These are phyloP conservation scores for Chascanopsetta lugubris DNA, from an alignment of 2,113 vertebrate genomes.

Conservation along the genomic window DNA sequence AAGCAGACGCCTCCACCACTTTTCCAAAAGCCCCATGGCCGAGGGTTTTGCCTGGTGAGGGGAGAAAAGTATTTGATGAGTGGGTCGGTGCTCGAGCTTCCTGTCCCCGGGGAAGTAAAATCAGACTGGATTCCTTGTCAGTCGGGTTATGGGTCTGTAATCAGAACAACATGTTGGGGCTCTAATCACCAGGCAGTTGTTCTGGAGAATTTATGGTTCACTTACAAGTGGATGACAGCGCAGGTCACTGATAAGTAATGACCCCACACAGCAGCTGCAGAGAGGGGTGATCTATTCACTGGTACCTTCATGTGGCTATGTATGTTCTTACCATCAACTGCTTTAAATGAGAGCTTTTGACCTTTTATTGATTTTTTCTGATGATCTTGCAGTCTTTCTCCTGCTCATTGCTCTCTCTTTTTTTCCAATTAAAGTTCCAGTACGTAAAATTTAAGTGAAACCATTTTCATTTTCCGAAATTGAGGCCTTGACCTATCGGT, in stretches of 20 bases:
- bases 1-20: slow-evolving; percentile 94
- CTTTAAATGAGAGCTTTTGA: slow-evolving; percentile 9
- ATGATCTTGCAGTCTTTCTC: not conserved
- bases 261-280: slow-evolving; percentile 42
- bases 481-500: too few species aligned
- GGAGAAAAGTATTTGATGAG: slow-evolving; percentile 21
- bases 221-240: slow-evolving; percentile 58
- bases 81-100: slow-evolving; percentile 35
- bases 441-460: too few species aligned
- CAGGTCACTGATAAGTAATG: slow-evolving; percentile 62
- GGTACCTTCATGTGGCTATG: slow-evolving; percentile 7
- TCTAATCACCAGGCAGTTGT: slow-evolving; percentile 45
- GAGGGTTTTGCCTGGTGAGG: slow-evolving; percentile 89
- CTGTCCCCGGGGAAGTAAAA: slow-evolving; percentile 49
- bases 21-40: slow-evolving; percentile 96
- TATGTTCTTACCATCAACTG: slow-evolving; percentile 1
- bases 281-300: slow-evolving; percentile 29
- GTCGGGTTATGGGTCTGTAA: slow-evolving; percentile 61
- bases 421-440: too few species aligned
- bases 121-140: slow-evolving; percentile 57
- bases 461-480: too few species aligned
- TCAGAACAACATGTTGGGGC: slow-evolving; percentile 69
- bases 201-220: slow-evolving; percentile 60
- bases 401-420: not conserved
- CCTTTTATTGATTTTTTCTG: not conserved